Evolutionary conservation across 1,140 invertebrate genomes (phyloP), one percentile per base, ranked within the genome.

Genomic region (Paraescarpia echinospica): DNA sequence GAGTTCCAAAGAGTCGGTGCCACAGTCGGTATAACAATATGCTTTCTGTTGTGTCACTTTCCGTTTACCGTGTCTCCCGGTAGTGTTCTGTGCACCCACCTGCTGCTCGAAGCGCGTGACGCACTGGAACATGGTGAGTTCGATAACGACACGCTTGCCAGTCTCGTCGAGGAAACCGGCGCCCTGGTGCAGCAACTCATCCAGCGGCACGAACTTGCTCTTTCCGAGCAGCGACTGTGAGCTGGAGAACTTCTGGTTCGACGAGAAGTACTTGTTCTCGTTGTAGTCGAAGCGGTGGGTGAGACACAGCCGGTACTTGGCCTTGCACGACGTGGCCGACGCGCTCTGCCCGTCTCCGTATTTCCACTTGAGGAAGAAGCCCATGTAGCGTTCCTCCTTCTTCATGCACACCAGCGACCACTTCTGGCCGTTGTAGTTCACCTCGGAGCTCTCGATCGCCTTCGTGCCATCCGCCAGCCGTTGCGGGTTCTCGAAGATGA

Each of bases 301-400:
- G 31, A 93, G 89, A 31, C 91, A 89, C 33, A 93, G 51, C 59
- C 34, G 34, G 91, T 92, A 93, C n/a, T 92, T 92, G 33, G 51
- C 88, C 89, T 93, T 93, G 35, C 34, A 41, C 77, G 93, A 89
- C 34, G 92, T 35, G 31, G 34, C n/a, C 92, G 35, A 35, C 18
- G 93, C 91, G 35, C 91, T 93, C 41, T 48, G 34, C 22, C 91
- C 89, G 89, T 93, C 93, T 4, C 77, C 27, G 89, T 93, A 93
- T 14, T 90, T 92, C 93, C 93, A 93, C 89, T 93, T 93, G 27
- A 93, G 91, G 92, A 93, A 93, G 89, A 93, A 33, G 35, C 93
- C 93, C 18, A 93, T 34, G 89, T 92, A 92, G 27, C 89, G 41
- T 33, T 93, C 93, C 48, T 93, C 93, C 91, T 93, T 93, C 18